These are phyloP conservation scores for Leucoma salicis DNA, from an alignment of 2,888 invertebrate genomes.

Conservation along the genomic window DNA sequence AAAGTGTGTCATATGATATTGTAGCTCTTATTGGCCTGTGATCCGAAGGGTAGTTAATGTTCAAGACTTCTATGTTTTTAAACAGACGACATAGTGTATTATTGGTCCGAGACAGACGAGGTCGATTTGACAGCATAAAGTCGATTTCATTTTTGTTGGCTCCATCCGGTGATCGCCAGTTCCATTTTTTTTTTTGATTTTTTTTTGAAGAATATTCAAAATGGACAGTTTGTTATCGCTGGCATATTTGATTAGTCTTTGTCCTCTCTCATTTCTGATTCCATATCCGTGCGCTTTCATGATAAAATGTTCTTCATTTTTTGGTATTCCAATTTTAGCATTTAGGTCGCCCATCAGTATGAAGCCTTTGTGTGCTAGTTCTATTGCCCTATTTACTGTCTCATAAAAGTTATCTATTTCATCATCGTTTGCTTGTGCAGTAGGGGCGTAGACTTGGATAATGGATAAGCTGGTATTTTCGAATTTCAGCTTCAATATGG, in stretches of 20 bases:
- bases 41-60: not conserved
- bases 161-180: not conserved
- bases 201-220: not conserved
- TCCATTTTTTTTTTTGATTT: not conserved
- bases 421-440: constrained; percentile 13
- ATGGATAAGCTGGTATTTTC: constrained; percentile 11
- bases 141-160: not conserved
- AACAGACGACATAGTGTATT: too few relatives aligned
- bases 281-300: constrained; percentile 22
- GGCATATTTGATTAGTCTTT: constrained; percentile 27
- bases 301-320: constrained; percentile 16
- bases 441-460: constrained; percentile 27
- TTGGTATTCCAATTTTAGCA: constrained; percentile 24
- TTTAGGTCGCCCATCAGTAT: constrained; percentile 23
- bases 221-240: not conserved
- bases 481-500: constrained; percentile 16
- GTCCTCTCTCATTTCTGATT: constrained; percentile 27
- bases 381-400: constrained; percentile 11
- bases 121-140: not conserved
- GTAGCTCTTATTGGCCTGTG: not conserved
- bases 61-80: not conserved
- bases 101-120: too few relatives aligned
- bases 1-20: not conserved
- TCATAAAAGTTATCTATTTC: constrained; percentile 19
- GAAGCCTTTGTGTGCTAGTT: constrained; percentile 9